Evolutionary conservation across 2,888 invertebrate genomes (phyloP), one percentile per base, ranked within the genome.

Genomic region (Megaustenia siamemsis): DNA sequence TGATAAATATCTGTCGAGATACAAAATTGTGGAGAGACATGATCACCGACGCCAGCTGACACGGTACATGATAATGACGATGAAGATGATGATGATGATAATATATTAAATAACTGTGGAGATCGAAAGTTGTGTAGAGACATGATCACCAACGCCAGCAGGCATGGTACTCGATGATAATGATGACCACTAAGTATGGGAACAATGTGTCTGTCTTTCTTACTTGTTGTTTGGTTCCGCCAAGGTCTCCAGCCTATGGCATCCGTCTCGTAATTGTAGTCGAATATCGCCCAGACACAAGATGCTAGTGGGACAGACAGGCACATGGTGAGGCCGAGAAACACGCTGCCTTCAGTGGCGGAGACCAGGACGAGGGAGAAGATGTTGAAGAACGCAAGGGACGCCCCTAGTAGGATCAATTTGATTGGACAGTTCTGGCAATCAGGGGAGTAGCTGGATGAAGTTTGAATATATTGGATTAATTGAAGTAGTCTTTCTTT

Each of bases 221-320:
- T 38, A 83, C 83, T 63, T 12, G 91, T 90, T 0, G 91, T 89
- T 21, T 88, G 86, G 28, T 89, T 89, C 80, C 90, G 88, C 40
- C 80, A 82, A 0, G 91, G 91, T 4, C 85, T 40, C 90, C 90
- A 92, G 56, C 79, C 86, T 66, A 92, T 86, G 24, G 78, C 80
- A 60, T 89, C 88, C 0, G 77, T 71, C 8, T 75, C 56, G n/a
- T 84, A 83, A 77, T 90, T 86, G 43, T 86, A 90, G 38, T 88
- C 82, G 83, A 92, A 92, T 32, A 92, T 68, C 12, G 90, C 89
- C 92, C 92, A 92, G 86, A 91, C 91, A n/a, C 90, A 86, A 0
- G 90, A 86, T 0, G 88, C 90, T 1, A 89, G 60, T 0, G 92
- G 92, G 0, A 90, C 89, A 12, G 90, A 88, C 49, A 90, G 60